Evolutionary conservation across 2,797 vertebrate species (phyloP), one percentile per base, ranked within the genome.

Genomic region (Sciaenops ocellatus): DNA sequence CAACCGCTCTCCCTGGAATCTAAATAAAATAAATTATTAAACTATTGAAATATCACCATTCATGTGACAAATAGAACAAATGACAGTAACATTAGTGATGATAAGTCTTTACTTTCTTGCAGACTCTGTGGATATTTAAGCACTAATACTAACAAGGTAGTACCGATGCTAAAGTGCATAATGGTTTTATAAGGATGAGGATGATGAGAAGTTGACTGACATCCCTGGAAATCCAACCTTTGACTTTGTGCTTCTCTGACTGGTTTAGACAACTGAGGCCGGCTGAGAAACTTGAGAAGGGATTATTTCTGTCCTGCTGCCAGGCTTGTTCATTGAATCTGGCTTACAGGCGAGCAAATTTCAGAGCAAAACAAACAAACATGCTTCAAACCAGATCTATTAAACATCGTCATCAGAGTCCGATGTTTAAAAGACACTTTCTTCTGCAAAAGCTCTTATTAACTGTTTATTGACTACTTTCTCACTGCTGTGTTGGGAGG

Each of bases 271-370:
- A 38, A 34, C 77, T 4, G 24, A 69, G 57, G 63, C 72, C 69
- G 73, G 69, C 57, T 76, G 74, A 78, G 83, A 68, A 87, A 82
- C 66, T 62, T 57, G 67, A 85, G 55, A 72, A 7, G 70, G 77
- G 87, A 87, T 85, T 84, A 85, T 79, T 73, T 69, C 74, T 65
- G 60, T 64, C 17, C 79, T 12, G 69, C 78, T 77, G 84, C 76
- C 70, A 44, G 83, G 61, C 61, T 30, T 73, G 64, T 12, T 82
- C 55, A 16, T 7, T 70, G 64, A 76, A 69, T 56, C 76, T n/a
- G 73, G 54, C 51, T 78, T 76, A 80, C 65, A 51, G 41, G 62
- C 44, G 66, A 62, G 56, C 5, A 69, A 24, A 67, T 74, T 80
- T 81, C 71, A 75, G 47, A 83, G 79, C 51, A 55, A 65, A 68